These are phyloP conservation scores for Neodiprion lecontei DNA, from an alignment of 1,140 invertebrate genomes.

Conservation along the genomic window DNA sequence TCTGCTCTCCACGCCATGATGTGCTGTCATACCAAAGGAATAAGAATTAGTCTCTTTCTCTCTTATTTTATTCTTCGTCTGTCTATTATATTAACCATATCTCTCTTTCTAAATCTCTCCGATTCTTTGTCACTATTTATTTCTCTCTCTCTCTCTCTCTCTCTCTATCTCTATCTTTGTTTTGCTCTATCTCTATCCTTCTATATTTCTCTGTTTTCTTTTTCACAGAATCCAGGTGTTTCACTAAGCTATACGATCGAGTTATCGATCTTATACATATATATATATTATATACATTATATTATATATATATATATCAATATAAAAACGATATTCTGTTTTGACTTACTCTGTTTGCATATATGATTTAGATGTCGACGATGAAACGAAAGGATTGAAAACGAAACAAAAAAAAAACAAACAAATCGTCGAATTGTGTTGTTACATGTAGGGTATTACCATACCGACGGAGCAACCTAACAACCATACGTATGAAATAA, in stretches of 20 bases:
- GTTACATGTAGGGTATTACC: neutral
- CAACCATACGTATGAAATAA: neutral
- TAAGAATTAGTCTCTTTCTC: conserved; percentile 39
- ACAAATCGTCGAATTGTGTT: too few relatives aligned
- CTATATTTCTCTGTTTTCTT: conserved; percentile 33
- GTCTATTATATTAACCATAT: neutral
- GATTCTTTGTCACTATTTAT: neutral
- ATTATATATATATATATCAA: too few relatives aligned
- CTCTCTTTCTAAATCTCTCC: too few relatives aligned
- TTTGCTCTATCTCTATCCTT: neutral
- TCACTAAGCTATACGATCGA: conserved; percentile 11
- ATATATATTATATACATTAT: too few relatives aligned
- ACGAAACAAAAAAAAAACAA: neutral
- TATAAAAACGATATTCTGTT: too few relatives aligned
- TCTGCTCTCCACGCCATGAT: conserved; percentile 60
- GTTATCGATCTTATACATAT: neutral
- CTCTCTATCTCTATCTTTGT: conserved; percentile 25
- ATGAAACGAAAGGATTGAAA: neutral
- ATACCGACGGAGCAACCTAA: neutral
- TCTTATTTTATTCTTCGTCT: conserved; percentile 27
- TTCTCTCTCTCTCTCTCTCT: conserved; percentile 12
- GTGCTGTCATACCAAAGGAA: conserved; percentile 63
- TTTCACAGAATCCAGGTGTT: conserved; percentile 30
- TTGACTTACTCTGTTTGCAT: too few relatives aligned
- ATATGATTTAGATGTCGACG: too few relatives aligned